Conservation (phyloP, 1,140 invertebrate genomes). For the Lepidostoma basale region DNA sequence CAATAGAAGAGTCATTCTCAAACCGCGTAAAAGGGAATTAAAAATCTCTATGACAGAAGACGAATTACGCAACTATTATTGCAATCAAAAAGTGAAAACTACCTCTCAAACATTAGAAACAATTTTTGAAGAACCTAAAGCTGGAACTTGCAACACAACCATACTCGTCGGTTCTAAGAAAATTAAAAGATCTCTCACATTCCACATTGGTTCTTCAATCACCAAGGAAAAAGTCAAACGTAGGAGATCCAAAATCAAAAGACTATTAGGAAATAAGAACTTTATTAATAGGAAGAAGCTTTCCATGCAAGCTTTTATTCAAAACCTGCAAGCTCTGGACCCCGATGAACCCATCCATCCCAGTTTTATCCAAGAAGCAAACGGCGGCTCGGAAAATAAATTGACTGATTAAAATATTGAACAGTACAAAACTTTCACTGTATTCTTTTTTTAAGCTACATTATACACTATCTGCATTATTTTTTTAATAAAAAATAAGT, state of each 20-base stretch:
- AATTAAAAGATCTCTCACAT: conserved; percentile 41
- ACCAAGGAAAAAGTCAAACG: conserved; percentile 44
- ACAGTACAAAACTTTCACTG: not conserved
- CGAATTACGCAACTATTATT: conserved; percentile 39
- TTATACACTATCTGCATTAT: not conserved
- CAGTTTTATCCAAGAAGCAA: conserved; percentile 10
- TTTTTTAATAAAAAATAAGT: too few relatives aligned
- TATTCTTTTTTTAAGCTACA: too few relatives aligned
- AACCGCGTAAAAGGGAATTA: conserved; percentile 34
- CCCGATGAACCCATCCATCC: conserved; percentile 32
- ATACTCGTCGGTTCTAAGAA: conserved; percentile 38
- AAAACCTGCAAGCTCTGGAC: conserved; percentile 37
- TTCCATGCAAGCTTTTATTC: conserved; percentile 40
- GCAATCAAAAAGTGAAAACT: conserved; percentile 36
- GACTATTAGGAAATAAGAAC: conserved; percentile 41
- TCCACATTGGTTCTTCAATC: conserved; percentile 24
- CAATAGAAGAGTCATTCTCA: conserved; percentile 43
- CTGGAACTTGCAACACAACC: conserved; percentile 29
- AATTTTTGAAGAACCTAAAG: conserved; percentile 42
- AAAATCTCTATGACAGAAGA: conserved; percentile 24
- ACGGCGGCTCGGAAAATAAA: too few relatives aligned
- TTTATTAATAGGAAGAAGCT: conserved; percentile 43
- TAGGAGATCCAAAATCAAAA: conserved; percentile 44
- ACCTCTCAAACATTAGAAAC: conserved; percentile 42
- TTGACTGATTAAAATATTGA: too few relatives aligned